Evolutionary conservation across 2,113 vertebrate genomes (phyloP).

Genomic region (Nothoprocta pentlandii): DNA sequence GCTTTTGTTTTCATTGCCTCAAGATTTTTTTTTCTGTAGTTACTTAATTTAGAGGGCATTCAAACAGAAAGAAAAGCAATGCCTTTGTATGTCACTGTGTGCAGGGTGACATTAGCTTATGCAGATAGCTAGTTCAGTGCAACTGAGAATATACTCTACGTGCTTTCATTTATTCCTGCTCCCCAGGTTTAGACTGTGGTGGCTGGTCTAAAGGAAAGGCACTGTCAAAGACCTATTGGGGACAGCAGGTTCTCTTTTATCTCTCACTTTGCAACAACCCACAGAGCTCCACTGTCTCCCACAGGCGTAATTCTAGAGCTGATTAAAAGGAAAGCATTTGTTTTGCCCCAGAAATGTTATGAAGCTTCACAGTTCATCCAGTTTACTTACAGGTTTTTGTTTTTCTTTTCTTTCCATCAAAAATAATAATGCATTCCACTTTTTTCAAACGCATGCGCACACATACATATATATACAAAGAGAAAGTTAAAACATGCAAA

Average conservation of each 20-base stretch:
- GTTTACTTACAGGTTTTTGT: background rate
- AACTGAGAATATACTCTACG: background rate
- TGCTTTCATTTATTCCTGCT: background rate
- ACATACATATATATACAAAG: background rate
- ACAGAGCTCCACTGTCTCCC: background rate
- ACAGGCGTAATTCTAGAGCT: background rate
- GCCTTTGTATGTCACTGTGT: background rate
- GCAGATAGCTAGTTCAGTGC: background rate
- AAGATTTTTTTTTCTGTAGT: background rate
- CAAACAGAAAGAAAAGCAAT: rapidly evolving
- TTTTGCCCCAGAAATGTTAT: background rate
- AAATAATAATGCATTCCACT: background rate
- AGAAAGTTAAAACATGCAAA: background rate
- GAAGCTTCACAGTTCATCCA: background rate
- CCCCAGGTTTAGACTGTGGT: background rate
- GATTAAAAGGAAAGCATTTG: background rate
- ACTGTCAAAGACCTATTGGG: background rate
- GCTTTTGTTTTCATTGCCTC: background rate
- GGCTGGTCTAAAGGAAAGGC: background rate
- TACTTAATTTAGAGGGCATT: background rate
- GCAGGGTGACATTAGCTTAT: background rate
- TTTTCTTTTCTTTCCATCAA: background rate
- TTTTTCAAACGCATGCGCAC: background rate
- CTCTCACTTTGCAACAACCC: background rate
- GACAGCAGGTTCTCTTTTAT: background rate